phyloP scores from a whole-genome alignment of 1,140 invertebrate genomes.

The Bombus sibiricus region DNA sequence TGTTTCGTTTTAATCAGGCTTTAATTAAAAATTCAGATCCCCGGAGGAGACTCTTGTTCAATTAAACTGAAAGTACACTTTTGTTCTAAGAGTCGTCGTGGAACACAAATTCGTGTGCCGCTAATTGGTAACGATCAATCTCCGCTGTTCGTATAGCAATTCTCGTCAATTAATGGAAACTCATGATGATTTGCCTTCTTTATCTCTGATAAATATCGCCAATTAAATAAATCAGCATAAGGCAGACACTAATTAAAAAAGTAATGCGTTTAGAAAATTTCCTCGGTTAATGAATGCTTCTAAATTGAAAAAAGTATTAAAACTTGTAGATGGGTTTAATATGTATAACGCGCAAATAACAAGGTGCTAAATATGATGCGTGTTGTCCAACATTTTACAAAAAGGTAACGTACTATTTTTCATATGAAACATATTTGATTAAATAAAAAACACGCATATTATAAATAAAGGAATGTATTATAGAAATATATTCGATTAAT shows the following conservation, averaged over 20 bases:
- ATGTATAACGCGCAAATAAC: not conserved
- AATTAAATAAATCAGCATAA: not conserved
- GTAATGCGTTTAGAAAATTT: not conserved
- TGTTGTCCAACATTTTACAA: not conserved
- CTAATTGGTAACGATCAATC: slow-evolving; percentile 20
- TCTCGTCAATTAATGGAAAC: not conserved
- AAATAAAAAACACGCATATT: too few relatives aligned
- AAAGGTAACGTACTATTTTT: too few relatives aligned
- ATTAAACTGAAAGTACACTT: slow-evolving; percentile 5
- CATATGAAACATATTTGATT: too few relatives aligned
- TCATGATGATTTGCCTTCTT: not conserved
- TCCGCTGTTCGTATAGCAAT: not conserved
- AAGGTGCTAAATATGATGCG: not conserved
- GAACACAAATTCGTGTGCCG: too few relatives aligned
- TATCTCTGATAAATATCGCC: not conserved
- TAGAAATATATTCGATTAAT: too few relatives aligned
- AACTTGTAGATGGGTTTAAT: not conserved
- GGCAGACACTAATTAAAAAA: not conserved
- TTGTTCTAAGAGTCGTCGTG: not conserved
- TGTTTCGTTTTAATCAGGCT: not conserved
- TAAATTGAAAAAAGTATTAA: not conserved
- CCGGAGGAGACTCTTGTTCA: not conserved
- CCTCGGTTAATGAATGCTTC: not conserved
- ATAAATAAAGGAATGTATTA: too few relatives aligned
- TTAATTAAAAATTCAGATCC: slow-evolving; percentile 11